phyloP scores from a whole-genome alignment of 2,888 invertebrate species.

The Teleiodes luculella region DNA sequence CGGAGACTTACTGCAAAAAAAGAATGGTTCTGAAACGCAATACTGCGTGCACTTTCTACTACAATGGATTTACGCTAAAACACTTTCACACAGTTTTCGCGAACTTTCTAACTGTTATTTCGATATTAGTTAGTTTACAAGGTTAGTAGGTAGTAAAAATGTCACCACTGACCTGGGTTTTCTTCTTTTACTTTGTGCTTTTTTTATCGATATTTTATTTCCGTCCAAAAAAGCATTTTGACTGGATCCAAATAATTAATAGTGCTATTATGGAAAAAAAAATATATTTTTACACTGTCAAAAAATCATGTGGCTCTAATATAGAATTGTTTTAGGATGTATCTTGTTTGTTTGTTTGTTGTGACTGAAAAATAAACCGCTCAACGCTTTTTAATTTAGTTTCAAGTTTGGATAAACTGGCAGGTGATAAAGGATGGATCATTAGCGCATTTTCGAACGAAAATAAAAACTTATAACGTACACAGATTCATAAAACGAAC shows the following conservation, averaged over 20 bases:
- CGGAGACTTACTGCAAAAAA: too few species aligned
- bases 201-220: too few species aligned
- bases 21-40: neutral
- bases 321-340: too few species aligned
- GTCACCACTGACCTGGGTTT: neutral
- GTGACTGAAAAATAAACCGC: too few species aligned
- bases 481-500: slow-evolving; percentile 13
- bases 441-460: slow-evolving; percentile 13
- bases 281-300: too few species aligned
- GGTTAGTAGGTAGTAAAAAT: neutral
- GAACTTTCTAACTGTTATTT: slow-evolving; percentile 13
- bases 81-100: slow-evolving; percentile 15
- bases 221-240: too few species aligned
- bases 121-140: neutral
- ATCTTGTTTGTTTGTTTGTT: too few species aligned
- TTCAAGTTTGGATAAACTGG: slow-evolving; percentile 2
- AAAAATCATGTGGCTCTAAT: too few species aligned
- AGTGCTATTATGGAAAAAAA: too few species aligned
- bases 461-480: slow-evolving; percentile 9
- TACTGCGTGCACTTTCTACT: slow-evolving; percentile 3
- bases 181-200: neutral
- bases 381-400: too few species aligned
- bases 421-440: slow-evolving; percentile 3
- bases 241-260: too few species aligned
- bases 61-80: slow-evolving; percentile 11